A percentile compares a stretch with the other conserved stretches of the same genome.
Evolutionary conservation across 35 echinoderm and acorn worm species (phyloP).

Genomic region (Ophiothrix spiculata): DNA sequence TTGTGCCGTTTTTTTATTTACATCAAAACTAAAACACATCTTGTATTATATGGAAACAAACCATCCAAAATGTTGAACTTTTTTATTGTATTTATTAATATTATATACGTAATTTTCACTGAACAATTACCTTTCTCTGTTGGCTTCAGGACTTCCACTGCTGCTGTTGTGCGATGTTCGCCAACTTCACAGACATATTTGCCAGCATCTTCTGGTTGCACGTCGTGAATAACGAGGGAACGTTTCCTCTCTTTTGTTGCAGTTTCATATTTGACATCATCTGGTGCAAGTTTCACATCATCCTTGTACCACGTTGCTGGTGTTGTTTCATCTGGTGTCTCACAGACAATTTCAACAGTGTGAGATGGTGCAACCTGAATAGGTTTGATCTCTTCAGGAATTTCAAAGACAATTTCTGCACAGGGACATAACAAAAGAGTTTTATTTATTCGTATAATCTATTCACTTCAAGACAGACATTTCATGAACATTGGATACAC

Average conservation of each 20-base stretch:
- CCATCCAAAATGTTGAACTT: too few species aligned
- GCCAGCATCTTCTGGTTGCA: slow-evolving; percentile 37
- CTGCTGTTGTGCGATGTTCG: slow-evolving; percentile 27
- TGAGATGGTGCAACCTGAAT: not conserved
- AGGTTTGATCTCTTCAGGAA: not conserved
- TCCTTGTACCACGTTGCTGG: slow-evolving; percentile 50
- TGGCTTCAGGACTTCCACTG: slow-evolving; percentile 24
- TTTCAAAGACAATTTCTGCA: not conserved
- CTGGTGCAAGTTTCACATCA: slow-evolving; percentile 10
- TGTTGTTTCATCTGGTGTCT: slow-evolving; percentile 38
- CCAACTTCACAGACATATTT: slow-evolving; percentile 46
- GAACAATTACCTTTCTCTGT: too few species aligned
- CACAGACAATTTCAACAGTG: slow-evolving; percentile 30
- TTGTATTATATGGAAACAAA: too few species aligned
- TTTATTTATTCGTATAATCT: too few species aligned
- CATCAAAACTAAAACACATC: too few species aligned
- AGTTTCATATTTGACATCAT: slow-evolving; percentile 40
- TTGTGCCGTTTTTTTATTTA: too few species aligned
- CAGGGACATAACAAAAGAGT: too few species aligned
- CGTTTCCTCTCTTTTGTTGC: slow-evolving; percentile 32
- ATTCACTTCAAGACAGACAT: too few species aligned
- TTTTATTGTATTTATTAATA: too few species aligned
- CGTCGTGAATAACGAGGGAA: slow-evolving; percentile 41
- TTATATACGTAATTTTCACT: too few species aligned
- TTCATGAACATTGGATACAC: too few species aligned